Evolutionary conservation across 2,113 vertebrate species (phyloP).

Genomic region (Pongo abelii): DNA sequence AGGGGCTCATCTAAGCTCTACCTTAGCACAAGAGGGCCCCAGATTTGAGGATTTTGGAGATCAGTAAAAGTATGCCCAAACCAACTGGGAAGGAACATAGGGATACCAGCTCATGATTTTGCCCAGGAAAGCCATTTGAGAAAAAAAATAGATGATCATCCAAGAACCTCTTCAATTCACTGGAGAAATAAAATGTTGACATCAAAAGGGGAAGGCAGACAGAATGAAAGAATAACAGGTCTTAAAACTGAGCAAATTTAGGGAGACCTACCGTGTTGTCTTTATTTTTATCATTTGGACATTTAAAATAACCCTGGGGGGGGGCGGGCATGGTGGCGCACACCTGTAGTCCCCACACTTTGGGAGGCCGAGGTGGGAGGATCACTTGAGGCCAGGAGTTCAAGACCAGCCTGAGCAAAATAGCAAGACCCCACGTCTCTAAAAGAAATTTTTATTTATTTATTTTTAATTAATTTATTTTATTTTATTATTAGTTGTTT

Average conservation of each 20-base stretch:
- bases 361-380: no score
- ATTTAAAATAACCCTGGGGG: not conserved
- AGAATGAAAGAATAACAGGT: not conserved
- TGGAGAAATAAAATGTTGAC: not conserved
- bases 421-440: rapidly evolving
- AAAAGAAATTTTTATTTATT: no score
- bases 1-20: not conserved
- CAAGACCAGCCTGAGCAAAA: no score
- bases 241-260: not conserved
- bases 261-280: not conserved
- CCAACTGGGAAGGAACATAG: not conserved
- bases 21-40: not conserved
- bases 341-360: no score
- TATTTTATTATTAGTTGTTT: no score
- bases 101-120: not conserved
- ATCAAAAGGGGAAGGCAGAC: not conserved
- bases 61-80: rapidly evolving
- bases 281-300: not conserved
- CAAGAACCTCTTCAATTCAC: not conserved
- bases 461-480: no score
- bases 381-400: no score
- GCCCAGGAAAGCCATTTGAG: not conserved
- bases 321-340: no score
- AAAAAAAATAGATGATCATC: not conserved
- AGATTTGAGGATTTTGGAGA: not conserved